Base-by-base conservation (phyloP, 2,888 invertebrate genomes). In the Idaea dimidiata region DNA sequence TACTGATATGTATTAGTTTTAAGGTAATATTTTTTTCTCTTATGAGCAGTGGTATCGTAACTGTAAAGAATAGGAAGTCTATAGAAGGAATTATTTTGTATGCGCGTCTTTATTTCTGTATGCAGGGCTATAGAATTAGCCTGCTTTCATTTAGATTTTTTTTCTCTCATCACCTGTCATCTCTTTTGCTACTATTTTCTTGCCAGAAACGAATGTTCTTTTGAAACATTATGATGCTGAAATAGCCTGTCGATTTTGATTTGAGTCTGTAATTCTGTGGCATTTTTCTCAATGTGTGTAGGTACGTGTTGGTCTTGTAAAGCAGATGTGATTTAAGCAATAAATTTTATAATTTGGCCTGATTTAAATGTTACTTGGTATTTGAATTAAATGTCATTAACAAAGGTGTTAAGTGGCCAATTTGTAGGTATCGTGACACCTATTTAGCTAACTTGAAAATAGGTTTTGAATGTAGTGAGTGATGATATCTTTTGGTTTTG, bases 401-500 rank as follows among this genome's bases (percentile, higher is more conserved):
- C 7, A 32, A 43, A 43, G 53, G 16, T 62, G 59, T 62, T 59
- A 56, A 58, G 43, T 43, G 43, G 43, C 33, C 7, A 33, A 10
- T 10, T 33, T 33, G 33, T 43, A 24, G 24, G 24, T 24, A 24
- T 24, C 5, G 24, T 24, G 24, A 24, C 24, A 24, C 24, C 24
- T 24, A 24, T 24, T 24, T 5, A 24, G 24, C 24, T 24, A 24
- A 24, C 24, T 24, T 24, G 24, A 5, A 24, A 24, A 1, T 8
- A 14, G 2, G 8, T 10, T 43, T 43, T 8, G 43, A 43, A 10
- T 43, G 43, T 43, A 43, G 43, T 6, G 5, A 24, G 43, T 10
- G 43, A 43, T 10, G 43, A 43, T 43, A 10, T 43, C 43, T 43
- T n/a, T 7, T 6, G 33, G 63, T 67, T 69, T 68, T 60, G 62